Percentiles rank a stretch among this genome's conserved stretches.
These are phyloP conservation scores for Kryphioiulus occultus DNA, from an alignment of 2,888 invertebrate genomes.

Conservation along the genomic window DNA sequence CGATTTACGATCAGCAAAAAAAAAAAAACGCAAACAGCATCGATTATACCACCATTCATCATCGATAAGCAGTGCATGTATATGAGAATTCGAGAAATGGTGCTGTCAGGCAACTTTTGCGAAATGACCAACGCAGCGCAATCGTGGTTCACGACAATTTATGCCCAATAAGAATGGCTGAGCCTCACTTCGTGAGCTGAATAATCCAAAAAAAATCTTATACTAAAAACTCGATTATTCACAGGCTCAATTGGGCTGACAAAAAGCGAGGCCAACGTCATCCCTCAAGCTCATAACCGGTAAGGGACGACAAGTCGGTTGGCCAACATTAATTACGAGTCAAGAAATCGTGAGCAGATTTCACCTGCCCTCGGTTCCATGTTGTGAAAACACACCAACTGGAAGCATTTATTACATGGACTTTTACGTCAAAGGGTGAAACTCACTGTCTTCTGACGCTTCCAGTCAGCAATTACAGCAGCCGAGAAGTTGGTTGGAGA, in stretches of 20 bases:
- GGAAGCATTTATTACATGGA: not conserved
- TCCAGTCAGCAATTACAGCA: not conserved
- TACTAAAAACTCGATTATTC: not conserved
- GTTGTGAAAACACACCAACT: conserved; percentile 8
- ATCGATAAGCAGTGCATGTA: not conserved
- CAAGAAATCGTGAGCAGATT: conserved; percentile 10
- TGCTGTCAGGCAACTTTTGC: not conserved
- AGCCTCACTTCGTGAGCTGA: not conserved
- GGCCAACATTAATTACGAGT: conserved; percentile 13
- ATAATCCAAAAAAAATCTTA: not conserved
- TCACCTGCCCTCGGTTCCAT: not conserved
- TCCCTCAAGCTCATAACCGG: not conserved
- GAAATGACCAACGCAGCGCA: too few relatives aligned
- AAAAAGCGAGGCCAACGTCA: conserved; percentile 28
- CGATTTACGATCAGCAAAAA: not conserved
- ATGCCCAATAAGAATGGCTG: not conserved
- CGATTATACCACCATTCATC: conserved; percentile 17
- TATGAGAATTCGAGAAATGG: not conserved
- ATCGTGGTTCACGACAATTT: not conserved
- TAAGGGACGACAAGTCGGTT: conserved; percentile 7
- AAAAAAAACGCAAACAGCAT: not conserved
- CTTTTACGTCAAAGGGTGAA: conserved; percentile 32
- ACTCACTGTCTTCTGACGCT: conserved; percentile 35
- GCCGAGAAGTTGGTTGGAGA: not conserved
- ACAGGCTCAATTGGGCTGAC: not conserved